phyloP scores from a whole-genome alignment of 2,113 vertebrate species.

The Mellivora capensis region DNA sequence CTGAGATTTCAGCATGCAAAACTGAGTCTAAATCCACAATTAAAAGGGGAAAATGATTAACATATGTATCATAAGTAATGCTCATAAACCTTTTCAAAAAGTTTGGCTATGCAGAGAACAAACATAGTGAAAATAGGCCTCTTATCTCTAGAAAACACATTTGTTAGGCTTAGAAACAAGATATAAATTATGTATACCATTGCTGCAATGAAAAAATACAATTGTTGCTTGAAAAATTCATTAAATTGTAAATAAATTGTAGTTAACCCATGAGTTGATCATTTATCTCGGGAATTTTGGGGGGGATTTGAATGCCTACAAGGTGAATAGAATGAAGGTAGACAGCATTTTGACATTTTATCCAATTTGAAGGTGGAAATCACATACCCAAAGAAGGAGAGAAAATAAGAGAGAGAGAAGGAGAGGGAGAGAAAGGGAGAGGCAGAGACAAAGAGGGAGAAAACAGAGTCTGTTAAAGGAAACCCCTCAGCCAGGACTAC shows the following conservation, averaged over 20 bases:
- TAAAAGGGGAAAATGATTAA: conserved; percentile 64
- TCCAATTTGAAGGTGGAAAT: not conserved
- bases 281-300: conserved; percentile 63
- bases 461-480: not conserved
- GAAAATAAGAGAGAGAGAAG: rapidly evolving
- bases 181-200: conserved; percentile 86
- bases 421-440: rapidly evolving
- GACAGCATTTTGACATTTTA: not conserved
- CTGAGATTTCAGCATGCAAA: conserved; percentile 62
- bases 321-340: conserved; percentile 20
- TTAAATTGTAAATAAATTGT: conserved; percentile 83
- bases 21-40: conserved; percentile 47
- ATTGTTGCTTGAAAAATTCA: conserved; percentile 79
- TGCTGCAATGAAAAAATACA: conserved; percentile 79
- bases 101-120: conserved; percentile 74
- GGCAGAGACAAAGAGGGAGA: not conserved
- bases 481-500: not conserved
- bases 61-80: conserved; percentile 69
- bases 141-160: conserved; percentile 86
- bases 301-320: conserved; percentile 41
- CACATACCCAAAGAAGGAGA: not conserved
- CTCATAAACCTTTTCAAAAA: conserved; percentile 79
- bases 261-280: conserved; percentile 73
- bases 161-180: conserved; percentile 83
- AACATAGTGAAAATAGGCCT: conserved; percentile 77